Evolutionary conservation across 2,113 vertebrate species (phyloP).

Genomic region (Gasterosteus aculeatus): DNA sequence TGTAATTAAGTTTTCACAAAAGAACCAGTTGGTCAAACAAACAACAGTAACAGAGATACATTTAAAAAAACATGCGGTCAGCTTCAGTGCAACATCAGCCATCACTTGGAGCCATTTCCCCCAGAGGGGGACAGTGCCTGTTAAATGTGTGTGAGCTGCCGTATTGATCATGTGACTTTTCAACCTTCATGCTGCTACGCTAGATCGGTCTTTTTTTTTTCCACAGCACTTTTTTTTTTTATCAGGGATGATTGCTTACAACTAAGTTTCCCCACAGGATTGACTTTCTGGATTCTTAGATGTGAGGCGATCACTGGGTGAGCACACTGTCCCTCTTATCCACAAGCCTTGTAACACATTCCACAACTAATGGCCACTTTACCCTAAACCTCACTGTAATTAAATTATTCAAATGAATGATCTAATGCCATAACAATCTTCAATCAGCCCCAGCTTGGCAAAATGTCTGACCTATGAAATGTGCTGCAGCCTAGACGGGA

Average conservation of each 20-base stretch:
- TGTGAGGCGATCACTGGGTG: neutral
- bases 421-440: slow-evolving; percentile 36
- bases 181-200: neutral
- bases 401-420: slow-evolving; percentile 60
- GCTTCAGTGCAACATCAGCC: slow-evolving; percentile 42
- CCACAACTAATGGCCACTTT: slow-evolving; percentile 35
- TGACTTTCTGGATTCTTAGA: neutral
- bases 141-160: slow-evolving; percentile 41
- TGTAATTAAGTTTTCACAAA: slow-evolving; percentile 68
- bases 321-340: slow-evolving; percentile 1
- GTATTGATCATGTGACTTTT: slow-evolving; percentile 2
- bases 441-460: slow-evolving; percentile 11
- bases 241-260: neutral
- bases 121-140: slow-evolving; percentile 10
- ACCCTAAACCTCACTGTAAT: slow-evolving; percentile 33
- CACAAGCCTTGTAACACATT: slow-evolving; percentile 34
- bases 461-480: slow-evolving; percentile 52
- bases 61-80: slow-evolving; percentile 51
- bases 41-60: slow-evolving; percentile 57
- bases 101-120: slow-evolving; percentile 25
- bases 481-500: slow-evolving; percentile 15
- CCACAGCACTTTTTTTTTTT: neutral
- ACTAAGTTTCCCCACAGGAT: neutral
- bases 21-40: slow-evolving; percentile 54
- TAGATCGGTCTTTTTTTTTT: slow-evolving; percentile 8